Percentiles rank a stretch among this genome's conserved stretches.
phyloP scores from a whole-genome alignment of 2,888 invertebrate genomes.

The Zhuqinia jingwanae region DNA sequence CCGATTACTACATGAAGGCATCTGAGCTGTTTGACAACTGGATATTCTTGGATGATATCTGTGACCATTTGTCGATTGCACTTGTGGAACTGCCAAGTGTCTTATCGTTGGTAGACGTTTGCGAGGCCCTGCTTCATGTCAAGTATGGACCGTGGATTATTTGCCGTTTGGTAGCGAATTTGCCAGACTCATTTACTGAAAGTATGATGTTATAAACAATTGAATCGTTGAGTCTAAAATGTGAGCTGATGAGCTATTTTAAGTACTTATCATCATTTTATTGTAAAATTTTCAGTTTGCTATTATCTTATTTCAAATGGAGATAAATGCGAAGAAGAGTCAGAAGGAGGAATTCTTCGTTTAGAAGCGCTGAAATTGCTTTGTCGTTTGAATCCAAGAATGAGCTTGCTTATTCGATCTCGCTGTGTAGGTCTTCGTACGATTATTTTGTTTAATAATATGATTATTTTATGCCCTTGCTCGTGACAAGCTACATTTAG shows the following conservation, averaged over 20 bases:
- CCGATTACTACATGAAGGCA: conserved; percentile 85
- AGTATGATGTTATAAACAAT: conserved; percentile 84
- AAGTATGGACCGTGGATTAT: conserved; percentile 94
- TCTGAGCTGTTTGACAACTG: conserved; percentile 97
- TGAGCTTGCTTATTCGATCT: conserved; percentile 91
- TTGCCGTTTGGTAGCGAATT: conserved; percentile 95
- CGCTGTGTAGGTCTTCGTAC: conserved; percentile 87
- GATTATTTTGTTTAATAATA: background rate
- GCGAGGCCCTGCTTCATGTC: conserved; percentile 93
- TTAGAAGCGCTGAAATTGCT: conserved; percentile 89
- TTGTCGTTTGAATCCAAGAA: conserved; percentile 94
- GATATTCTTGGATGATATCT: conserved; percentile 96
- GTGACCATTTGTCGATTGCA: conserved; percentile 96
- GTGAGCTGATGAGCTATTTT: too few relatives aligned
- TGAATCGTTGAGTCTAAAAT: too few relatives aligned
- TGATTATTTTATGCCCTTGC: conserved; percentile 42
- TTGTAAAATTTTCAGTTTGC: conserved; percentile 88
- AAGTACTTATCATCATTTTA: too few relatives aligned
- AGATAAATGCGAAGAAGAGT: conserved; percentile 94
- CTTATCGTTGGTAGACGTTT: conserved; percentile 88
- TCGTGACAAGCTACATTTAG: too few relatives aligned
- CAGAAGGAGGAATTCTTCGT: conserved; percentile 88
- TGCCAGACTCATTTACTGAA: conserved; percentile 95
- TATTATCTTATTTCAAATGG: conserved; percentile 92
- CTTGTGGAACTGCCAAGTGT: conserved; percentile 95